Conservation (phyloP, 2,888 invertebrate species). For the Nephrotoma guestfalica region DNA sequence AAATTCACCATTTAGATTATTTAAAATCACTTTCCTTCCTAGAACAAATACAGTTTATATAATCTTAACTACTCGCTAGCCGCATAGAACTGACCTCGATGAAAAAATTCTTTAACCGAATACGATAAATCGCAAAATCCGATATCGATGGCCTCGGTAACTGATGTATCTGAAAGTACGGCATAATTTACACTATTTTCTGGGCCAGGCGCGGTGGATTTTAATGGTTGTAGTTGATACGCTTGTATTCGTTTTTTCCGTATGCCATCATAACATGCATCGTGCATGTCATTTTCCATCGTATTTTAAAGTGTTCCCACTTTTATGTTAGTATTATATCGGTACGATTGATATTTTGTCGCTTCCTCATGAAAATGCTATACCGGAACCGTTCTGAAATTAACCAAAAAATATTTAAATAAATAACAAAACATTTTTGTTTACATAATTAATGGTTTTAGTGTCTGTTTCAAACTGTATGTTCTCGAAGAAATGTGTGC, state of each 20-base stretch:
- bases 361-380: background rate
- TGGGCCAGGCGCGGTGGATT: background rate
- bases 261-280: background rate
- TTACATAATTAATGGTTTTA: background rate
- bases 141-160: slow-evolving; percentile 17
- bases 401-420: background rate
- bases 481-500: background rate
- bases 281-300: background rate
- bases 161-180: background rate
- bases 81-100: slow-evolving; percentile 20
- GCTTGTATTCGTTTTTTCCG: background rate
- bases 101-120: slow-evolving; percentile 23
- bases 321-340: background rate
- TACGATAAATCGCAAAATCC: slow-evolving; percentile 25
- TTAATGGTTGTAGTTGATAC: background rate
- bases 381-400: background rate
- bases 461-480: background rate
- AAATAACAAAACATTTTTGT: background rate
- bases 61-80: background rate
- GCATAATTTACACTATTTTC: background rate
- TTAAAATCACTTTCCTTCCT: slow-evolving; percentile 46
- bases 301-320: background rate
- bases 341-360: background rate
- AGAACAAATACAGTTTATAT: slow-evolving; percentile 17
- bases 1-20: slow-evolving; percentile 50